Evolutionary conservation across 1,140 invertebrate species (phyloP).

Genomic region (Laupala kohalensis): DNA sequence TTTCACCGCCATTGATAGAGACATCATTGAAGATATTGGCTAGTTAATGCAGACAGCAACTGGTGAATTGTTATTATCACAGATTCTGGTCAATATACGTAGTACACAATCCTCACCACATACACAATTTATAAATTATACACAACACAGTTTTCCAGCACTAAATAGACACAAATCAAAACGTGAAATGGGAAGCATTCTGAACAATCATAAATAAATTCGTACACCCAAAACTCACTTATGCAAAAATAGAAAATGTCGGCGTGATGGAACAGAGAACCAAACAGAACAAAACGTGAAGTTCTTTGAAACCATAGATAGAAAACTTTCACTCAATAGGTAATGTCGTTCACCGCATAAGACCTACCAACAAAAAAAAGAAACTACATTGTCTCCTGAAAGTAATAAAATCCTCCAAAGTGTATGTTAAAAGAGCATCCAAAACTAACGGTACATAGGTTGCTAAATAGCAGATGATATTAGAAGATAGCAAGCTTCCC

Average conservation of each 20-base stretch:
- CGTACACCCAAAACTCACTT: slow-evolving; percentile 10
- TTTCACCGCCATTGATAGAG: neutral
- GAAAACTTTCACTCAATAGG: neutral
- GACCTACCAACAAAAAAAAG: too few relatives aligned
- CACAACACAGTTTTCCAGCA: neutral
- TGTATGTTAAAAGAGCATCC: too few relatives aligned
- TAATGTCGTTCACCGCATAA: too few relatives aligned
- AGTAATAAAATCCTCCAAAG: too few relatives aligned
- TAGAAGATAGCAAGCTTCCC: too few relatives aligned
- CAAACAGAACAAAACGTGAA: neutral
- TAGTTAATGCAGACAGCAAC: neutral
- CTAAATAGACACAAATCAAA: slow-evolving; percentile 2
- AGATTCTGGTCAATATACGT: slow-evolving; percentile 6
- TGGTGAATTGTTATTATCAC: slow-evolving; percentile 9
- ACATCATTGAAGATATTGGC: neutral
- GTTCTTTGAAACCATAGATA: neutral
- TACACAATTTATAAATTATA: neutral
- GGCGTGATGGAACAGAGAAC: slow-evolving; percentile 11
- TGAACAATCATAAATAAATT: slow-evolving; percentile 8
- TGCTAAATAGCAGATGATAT: too few relatives aligned
- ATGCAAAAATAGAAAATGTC: slow-evolving; percentile 18
- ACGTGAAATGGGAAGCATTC: slow-evolving; percentile 7
- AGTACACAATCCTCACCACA: neutral
- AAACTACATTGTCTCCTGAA: too few relatives aligned
- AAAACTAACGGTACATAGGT: too few relatives aligned